Evolutionary conservation across 2,888 invertebrate genomes (phyloP).

Genomic region (Heliconius charithonia): DNA sequence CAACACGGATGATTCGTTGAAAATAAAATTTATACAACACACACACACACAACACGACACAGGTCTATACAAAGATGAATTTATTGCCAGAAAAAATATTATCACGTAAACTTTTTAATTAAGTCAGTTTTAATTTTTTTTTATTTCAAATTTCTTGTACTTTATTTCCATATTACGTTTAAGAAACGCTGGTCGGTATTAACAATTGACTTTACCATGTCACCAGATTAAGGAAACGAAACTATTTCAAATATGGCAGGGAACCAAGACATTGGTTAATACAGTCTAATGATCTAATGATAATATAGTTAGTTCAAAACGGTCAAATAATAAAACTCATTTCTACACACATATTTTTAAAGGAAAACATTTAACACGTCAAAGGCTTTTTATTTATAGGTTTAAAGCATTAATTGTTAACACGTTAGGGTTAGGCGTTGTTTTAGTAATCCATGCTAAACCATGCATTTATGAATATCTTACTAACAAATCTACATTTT

Average conservation of each 20-base stretch:
- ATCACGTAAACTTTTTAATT: neutral
- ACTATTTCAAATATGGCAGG: too few species aligned
- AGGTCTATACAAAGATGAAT: neutral
- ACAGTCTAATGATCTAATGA: too few species aligned
- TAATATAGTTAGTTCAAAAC: neutral
- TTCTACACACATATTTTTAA: neutral
- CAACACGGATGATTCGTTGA: neutral
- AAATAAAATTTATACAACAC: neutral
- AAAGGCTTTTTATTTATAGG: neutral
- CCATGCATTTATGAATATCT: constrained; percentile 72
- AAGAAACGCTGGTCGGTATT: neutral
- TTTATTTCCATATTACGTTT: neutral
- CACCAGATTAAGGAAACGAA: too few species aligned
- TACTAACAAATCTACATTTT: constrained; percentile 84
- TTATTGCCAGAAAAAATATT: neutral
- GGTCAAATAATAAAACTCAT: neutral
- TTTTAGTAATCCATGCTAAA: constrained; percentile 35
- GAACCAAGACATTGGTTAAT: neutral
- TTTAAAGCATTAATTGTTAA: constrained; percentile 27
- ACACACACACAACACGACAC: constrained; percentile 19
- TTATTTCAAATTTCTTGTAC: neutral
- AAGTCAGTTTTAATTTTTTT: neutral
- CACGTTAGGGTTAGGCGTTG: constrained; percentile 28
- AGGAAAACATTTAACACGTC: neutral
- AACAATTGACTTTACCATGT: too few species aligned